phyloP scores from a whole-genome alignment of 2,797 vertebrate genomes.

The Poeciliopsis turneri region DNA sequence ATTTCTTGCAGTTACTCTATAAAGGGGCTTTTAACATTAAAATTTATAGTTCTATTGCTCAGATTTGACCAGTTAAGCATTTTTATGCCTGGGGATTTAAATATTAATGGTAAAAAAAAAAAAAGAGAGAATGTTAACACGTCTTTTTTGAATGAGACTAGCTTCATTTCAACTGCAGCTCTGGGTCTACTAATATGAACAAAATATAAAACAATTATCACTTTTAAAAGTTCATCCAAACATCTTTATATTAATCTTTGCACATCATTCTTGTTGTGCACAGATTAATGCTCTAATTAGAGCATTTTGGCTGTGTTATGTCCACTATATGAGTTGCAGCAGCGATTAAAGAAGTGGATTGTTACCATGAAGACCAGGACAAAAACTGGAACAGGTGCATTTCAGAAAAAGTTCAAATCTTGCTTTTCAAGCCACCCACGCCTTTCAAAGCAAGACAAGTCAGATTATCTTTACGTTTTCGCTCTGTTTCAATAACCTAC shows the following conservation, averaged over 20 bases:
- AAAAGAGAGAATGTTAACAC: not conserved
- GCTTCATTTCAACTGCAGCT: conserved; percentile 3
- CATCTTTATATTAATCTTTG: not conserved
- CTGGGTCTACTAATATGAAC: not conserved
- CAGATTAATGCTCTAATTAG: not conserved
- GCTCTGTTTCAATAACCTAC: conserved; percentile 5
- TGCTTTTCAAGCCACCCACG: not conserved
- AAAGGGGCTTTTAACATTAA: not conserved
- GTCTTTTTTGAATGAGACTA: not conserved
- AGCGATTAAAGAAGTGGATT: not conserved
- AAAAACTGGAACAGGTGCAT: not conserved
- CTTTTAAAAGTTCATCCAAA: not conserved
- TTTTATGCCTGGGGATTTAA: not conserved
- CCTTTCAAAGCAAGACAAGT: not conserved
- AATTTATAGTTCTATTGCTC: not conserved
- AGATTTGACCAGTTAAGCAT: not conserved
- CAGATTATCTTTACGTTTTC: not conserved
- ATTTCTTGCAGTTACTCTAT: conserved; percentile 2
- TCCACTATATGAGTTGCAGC: not conserved
- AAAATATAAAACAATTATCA: not conserved
- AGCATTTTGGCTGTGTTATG: not conserved
- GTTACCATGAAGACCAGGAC: not conserved
- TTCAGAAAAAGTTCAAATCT: not conserved
- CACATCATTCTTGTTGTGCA: not conserved
- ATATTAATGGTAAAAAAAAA: not conserved